Evolutionary conservation across 64 coral and sea anemone genomes (phyloP).

Genomic region (Pocillopora verrucosa): DNA sequence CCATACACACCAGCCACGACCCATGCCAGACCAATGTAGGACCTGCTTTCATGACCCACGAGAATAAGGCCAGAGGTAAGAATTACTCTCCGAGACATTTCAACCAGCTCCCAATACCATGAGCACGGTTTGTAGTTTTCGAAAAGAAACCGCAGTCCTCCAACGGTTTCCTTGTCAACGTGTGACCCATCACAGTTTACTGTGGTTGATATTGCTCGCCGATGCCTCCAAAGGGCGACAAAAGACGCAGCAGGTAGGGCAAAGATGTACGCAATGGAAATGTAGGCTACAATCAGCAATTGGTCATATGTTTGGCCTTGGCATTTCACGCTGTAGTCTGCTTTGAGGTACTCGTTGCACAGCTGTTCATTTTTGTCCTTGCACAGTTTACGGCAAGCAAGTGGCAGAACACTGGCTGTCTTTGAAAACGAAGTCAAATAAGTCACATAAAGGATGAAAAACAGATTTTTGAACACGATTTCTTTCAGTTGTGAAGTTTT

Average conservation of each 20-base stretch:
- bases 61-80: constrained; percentile 51
- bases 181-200: background rate
- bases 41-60: constrained; percentile 56
- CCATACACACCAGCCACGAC: constrained; percentile 42
- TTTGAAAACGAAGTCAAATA: constrained; percentile 27
- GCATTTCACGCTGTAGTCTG: constrained; percentile 31
- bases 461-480: constrained; percentile 15
- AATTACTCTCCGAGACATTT: constrained; percentile 50
- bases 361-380: background rate
- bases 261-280: background rate
- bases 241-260: background rate
- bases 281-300: background rate
- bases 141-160: constrained; percentile 44
- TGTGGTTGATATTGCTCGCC: background rate
- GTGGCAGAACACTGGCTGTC: constrained; percentile 23
- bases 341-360: constrained; percentile 23
- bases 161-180: background rate
- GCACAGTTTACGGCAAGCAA: constrained; percentile 42
- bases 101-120: constrained; percentile 69
- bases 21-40: constrained; percentile 45
- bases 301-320: background rate
- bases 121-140: constrained; percentile 44
- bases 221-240: constrained; percentile 10
- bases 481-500: constrained; percentile 15
- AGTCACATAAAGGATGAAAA: constrained; percentile 23